These are phyloP conservation scores for Syngnathus acus DNA, from an alignment of 2,797 vertebrate species.

Conservation along the genomic window DNA sequence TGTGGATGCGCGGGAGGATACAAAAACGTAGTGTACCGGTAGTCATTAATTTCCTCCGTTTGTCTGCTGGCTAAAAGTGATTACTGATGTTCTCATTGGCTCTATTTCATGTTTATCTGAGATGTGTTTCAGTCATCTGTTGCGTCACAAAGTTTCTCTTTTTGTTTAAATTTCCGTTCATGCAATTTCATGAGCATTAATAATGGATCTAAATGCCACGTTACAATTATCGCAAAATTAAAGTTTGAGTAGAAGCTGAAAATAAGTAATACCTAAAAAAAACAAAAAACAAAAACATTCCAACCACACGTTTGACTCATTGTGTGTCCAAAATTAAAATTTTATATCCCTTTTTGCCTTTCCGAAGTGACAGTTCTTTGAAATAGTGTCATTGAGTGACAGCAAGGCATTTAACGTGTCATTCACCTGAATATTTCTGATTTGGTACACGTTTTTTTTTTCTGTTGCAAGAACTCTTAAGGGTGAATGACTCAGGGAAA, in stretches of 20 bases:
- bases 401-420: not conserved
- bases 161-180: too few relatives aligned
- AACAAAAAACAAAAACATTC: slow-evolving; percentile 41
- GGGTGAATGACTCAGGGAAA: not conserved
- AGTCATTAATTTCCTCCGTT: not conserved
- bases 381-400: slow-evolving; percentile 4
- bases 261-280: not conserved
- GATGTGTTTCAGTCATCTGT: too few relatives aligned
- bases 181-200: too few relatives aligned
- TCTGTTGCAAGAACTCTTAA: not conserved
- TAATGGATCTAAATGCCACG: not conserved
- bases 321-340: slow-evolving; percentile 3
- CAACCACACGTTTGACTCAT: slow-evolving; percentile 16
- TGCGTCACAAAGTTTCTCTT: too few relatives aligned
- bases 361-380: slow-evolving; percentile 8
- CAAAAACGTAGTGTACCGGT: not conserved
- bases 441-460: not conserved
- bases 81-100: not conserved
- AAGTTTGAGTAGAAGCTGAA: not conserved
- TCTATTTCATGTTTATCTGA: not conserved
- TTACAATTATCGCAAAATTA: not conserved
- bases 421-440: not conserved
- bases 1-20: not conserved
- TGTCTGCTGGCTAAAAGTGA: not conserved
- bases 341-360: not conserved